Conservation (phyloP, 2,113 vertebrate genomes). For the Potamarius usumacintae region DNA sequence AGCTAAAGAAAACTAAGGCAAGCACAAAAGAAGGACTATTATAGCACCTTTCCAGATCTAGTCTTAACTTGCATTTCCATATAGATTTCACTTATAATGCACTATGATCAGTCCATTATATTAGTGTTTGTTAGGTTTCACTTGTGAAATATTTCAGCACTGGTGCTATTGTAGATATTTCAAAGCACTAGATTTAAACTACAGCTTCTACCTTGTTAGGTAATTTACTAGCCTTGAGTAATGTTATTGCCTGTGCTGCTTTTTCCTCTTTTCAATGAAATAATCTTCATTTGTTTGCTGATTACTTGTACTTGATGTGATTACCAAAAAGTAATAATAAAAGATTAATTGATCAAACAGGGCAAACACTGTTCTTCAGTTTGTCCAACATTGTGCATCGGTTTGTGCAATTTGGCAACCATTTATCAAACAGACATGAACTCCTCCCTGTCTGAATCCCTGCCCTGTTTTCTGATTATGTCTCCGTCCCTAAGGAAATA, state of each 20-base stretch:
- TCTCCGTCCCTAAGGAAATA: not conserved
- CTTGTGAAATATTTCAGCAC: not conserved
- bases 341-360: not conserved
- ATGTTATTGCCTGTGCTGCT: not conserved
- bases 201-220: not conserved
- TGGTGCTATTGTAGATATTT: not conserved
- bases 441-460: constrained; percentile 21
- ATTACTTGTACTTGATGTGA: not conserved
- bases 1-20: not conserved
- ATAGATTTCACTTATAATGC: not conserved
- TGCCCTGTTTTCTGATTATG: constrained; percentile 11
- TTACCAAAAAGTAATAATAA: not conserved
- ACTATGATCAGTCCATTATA: not conserved
- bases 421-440: constrained; percentile 27
- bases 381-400: not conserved
- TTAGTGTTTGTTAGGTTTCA: not conserved
- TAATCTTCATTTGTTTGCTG: not conserved
- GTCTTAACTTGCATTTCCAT: not conserved
- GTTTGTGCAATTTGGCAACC: constrained; percentile 6
- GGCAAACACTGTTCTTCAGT: not conserved
- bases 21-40: not conserved
- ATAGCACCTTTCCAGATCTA: not conserved
- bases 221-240: not conserved
- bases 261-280: not conserved
- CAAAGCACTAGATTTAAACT: not conserved